Evolutionary conservation across 2,797 vertebrate species (phyloP).

Genomic region (Takifugu ocellatus): DNA sequence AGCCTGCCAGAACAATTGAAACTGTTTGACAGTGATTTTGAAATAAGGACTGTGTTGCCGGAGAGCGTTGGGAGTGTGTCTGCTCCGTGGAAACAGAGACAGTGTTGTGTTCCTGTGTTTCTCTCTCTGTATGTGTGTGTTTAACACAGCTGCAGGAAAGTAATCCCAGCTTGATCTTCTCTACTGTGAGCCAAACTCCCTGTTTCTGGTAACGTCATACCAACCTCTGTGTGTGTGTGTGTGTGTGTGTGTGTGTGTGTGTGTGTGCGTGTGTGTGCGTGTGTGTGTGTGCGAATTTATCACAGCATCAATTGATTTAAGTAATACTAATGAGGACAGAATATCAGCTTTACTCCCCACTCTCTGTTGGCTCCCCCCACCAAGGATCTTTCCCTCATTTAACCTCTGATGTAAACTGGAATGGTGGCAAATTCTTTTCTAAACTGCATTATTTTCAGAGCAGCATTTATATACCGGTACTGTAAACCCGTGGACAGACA

Average conservation of each 20-base stretch:
- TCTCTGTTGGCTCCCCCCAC: neutral
- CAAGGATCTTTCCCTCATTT: neutral
- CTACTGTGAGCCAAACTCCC: conserved; percentile 23
- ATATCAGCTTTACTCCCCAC: conserved; percentile 15
- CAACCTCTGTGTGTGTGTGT: conserved; percentile 6
- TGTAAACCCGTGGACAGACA: conserved; percentile 3
- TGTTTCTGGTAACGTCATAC: conserved; percentile 17
- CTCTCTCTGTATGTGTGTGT: conserved; percentile 26
- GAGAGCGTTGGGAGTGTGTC: conserved; percentile 24
- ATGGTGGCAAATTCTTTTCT: conserved; percentile 18
- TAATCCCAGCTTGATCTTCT: conserved; percentile 30
- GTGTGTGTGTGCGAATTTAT: neutral
- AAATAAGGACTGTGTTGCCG: conserved; percentile 47
- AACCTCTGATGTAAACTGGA: conserved; percentile 25
- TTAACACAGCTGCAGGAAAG: conserved; percentile 50
- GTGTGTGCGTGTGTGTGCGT: neutral
- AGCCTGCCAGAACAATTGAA: conserved; percentile 18
- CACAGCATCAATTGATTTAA: conserved; percentile 21
- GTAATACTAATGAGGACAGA: conserved; percentile 45
- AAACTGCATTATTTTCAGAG: conserved; percentile 23
- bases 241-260: neutral
- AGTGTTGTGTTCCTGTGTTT: conserved; percentile 28
- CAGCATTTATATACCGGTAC: conserved; percentile 1
- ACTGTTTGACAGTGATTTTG: conserved; percentile 28
- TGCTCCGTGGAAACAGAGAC: conserved; percentile 54